A percentile compares a stretch with the other conserved stretches of the same genome.
Conservation (phyloP, 2,888 invertebrate genomes). For the Drosophila antonietae region DNA sequence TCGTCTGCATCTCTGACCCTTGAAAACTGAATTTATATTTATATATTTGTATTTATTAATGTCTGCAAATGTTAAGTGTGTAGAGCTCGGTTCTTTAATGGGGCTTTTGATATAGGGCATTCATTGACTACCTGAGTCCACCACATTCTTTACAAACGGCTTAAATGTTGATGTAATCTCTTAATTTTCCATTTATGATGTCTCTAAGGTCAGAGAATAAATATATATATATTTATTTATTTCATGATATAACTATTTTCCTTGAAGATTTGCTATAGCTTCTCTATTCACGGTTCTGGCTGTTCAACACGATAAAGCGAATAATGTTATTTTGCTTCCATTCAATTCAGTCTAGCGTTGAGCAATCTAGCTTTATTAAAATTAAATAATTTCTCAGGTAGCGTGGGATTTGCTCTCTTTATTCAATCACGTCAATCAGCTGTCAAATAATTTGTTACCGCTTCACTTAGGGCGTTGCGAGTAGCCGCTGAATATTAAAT, state of each 20-base stretch:
- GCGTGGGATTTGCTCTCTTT: conserved; percentile 18
- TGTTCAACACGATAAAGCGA: neutral
- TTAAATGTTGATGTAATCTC: neutral
- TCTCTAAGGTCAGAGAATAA: neutral
- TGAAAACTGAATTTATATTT: neutral
- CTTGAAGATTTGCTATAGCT: too few species aligned
- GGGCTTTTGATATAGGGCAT: neutral
- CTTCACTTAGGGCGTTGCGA: neutral
- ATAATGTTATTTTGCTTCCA: neutral
- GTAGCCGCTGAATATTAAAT: conserved; percentile 26
- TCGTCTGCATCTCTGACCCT: conserved; percentile 3
- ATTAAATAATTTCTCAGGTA: conserved; percentile 35
- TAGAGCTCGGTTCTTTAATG: neutral
- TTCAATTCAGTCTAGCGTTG: neutral
- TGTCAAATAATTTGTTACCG: conserved; percentile 31
- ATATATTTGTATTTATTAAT: neutral
- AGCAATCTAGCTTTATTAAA: conserved; percentile 9
- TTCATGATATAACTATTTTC: neutral
- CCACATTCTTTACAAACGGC: neutral
- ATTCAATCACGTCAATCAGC: conserved; percentile 61
- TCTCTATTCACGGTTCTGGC: neutral
- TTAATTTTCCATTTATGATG: neutral
- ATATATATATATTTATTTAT: neutral
- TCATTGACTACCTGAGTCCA: neutral
- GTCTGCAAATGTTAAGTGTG: neutral